Percentiles rank a stretch among this genome's conserved stretches.
These are phyloP conservation scores for Melanocharis versteri DNA, from an alignment of 2,113 vertebrate species.

Conservation along the genomic window DNA sequence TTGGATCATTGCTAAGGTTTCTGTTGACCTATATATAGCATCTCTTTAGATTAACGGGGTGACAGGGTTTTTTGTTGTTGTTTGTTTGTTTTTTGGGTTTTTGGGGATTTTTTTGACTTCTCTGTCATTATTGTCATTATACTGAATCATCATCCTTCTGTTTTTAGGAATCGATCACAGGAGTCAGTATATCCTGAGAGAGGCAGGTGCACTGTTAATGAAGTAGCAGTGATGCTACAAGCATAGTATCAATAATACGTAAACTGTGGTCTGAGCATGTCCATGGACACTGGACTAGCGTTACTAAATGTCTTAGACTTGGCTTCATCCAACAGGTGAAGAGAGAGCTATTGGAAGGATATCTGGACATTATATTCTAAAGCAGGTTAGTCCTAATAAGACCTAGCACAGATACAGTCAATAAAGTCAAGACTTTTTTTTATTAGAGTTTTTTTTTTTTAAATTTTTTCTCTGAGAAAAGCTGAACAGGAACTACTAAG, in stretches of 20 bases:
- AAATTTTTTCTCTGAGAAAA: not conserved
- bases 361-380: not conserved
- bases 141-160: not conserved
- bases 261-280: not conserved
- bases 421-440: not conserved
- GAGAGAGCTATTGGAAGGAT: not conserved
- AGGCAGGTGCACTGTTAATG: not conserved
- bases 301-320: not conserved
- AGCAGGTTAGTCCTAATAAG: not conserved
- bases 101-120: not conserved
- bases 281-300: not conserved
- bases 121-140: not conserved
- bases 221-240: not conserved
- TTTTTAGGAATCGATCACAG: not conserved
- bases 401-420: not conserved
- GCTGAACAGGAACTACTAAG: not conserved
- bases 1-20: not conserved
- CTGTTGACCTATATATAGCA: not conserved
- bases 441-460: not conserved
- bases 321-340: not conserved
- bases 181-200: not conserved
- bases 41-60: not conserved
- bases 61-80: not conserved
- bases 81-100: not conserved
- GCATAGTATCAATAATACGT: not conserved